Percentiles rank a stretch among this genome's conserved stretches.
phyloP scores from a whole-genome alignment of 2,113 vertebrate species.

The Astatotilapia flaviijosephi region DNA sequence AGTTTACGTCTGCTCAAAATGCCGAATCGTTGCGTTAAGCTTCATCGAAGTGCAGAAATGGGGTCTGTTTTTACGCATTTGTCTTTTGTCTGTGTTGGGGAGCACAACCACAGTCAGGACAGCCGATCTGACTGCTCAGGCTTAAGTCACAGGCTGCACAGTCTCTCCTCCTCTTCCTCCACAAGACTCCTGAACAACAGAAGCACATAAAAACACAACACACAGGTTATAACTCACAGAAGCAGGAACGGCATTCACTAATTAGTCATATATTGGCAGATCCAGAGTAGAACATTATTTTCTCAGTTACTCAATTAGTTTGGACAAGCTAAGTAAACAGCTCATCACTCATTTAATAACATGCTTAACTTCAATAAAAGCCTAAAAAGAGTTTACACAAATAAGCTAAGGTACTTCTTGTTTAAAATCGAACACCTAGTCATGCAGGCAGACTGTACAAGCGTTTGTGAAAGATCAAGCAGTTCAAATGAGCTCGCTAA shows the following conservation, averaged over 20 bases:
- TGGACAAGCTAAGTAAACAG: accelerated
- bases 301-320: background rate
- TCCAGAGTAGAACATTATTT: background rate
- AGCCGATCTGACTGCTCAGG: background rate
- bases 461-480: background rate
- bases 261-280: background rate
- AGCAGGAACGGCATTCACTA: background rate
- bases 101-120: background rate
- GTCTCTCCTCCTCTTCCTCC: constrained; percentile 61
- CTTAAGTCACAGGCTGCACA: constrained; percentile 43
- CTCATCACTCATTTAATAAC: background rate
- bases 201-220: background rate
- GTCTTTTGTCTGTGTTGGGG: background rate
- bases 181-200: constrained; percentile 58
- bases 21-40: constrained; percentile 11
- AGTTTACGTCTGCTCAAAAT: constrained; percentile 47
- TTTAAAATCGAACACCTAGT: accelerated
- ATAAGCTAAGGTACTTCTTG: background rate
- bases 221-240: background rate
- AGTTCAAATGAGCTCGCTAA: background rate
- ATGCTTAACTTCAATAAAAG: background rate
- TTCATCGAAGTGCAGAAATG: constrained; percentile 1
- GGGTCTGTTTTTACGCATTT: background rate
- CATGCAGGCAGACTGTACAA: background rate
- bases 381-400: background rate